A percentile compares a stretch with the other conserved stretches of the same genome.
These are phyloP conservation scores for Pseudopodoces humilis DNA, from an alignment of 2,113 vertebrate genomes.

Conservation along the genomic window DNA sequence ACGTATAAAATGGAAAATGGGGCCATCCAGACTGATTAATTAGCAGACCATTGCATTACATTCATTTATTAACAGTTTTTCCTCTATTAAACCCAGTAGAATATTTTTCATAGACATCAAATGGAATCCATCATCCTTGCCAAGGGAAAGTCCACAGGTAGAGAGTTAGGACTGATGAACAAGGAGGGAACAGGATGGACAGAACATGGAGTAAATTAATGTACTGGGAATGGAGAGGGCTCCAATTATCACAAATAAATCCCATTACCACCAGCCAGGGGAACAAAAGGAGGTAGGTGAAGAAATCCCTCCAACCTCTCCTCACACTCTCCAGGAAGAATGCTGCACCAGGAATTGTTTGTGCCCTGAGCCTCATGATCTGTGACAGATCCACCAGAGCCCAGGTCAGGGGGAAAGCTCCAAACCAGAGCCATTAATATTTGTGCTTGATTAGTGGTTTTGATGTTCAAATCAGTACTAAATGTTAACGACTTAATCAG, in stretches of 20 bases:
- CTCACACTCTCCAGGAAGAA: not conserved
- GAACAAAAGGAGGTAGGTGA: not conserved
- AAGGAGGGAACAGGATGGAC: not conserved
- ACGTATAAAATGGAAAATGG: not conserved
- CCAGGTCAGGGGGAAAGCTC: not conserved
- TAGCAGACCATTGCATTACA: not conserved
- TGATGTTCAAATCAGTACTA: conserved; percentile 54
- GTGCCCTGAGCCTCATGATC: not conserved
- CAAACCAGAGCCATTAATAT: conserved; percentile 28
- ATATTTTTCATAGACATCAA: not conserved
- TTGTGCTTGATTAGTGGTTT: conserved; percentile 47
- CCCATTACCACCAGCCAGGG: not conserved
- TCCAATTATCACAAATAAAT: not conserved
- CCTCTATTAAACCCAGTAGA: not conserved
- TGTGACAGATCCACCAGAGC: not conserved
- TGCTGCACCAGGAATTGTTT: not conserved
- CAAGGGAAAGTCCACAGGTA: not conserved
- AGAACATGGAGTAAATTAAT: accelerated
- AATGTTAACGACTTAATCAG: conserved; percentile 66
- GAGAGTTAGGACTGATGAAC: not conserved
- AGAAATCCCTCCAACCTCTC: not conserved
- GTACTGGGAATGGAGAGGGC: not conserved
- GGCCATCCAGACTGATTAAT: not conserved
- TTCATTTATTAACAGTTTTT: not conserved
- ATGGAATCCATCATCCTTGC: not conserved